Evolutionary conservation across 2,113 vertebrate species (phyloP).

Genomic region (Psephotus haematonotus): DNA sequence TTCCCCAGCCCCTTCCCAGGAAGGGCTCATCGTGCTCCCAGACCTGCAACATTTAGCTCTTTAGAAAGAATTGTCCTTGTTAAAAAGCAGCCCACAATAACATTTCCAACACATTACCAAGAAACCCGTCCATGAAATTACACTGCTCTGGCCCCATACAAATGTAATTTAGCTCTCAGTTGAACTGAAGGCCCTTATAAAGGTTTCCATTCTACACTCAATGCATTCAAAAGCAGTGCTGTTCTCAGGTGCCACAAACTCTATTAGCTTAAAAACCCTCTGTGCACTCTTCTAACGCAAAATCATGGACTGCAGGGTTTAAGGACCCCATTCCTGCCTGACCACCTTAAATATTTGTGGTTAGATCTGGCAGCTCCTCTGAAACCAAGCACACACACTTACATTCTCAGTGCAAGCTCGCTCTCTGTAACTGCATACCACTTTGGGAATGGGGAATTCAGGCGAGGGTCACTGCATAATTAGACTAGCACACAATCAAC

Average conservation of each 20-base stretch:
- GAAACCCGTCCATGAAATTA: slow-evolving; percentile 42
- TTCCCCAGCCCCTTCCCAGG: neutral
- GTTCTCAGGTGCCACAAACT: slow-evolving; percentile 61
- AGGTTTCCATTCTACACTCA: slow-evolving; percentile 47
- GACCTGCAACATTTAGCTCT: neutral
- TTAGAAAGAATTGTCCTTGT: slow-evolving; percentile 6
- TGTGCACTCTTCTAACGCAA: slow-evolving; percentile 35
- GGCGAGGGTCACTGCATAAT: slow-evolving; percentile 68
- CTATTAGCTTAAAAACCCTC: slow-evolving; percentile 46
- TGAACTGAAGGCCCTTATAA: slow-evolving; percentile 15
- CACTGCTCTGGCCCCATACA: slow-evolving; percentile 18
- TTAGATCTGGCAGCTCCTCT: slow-evolving; percentile 79
- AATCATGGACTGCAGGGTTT: slow-evolving; percentile 52
- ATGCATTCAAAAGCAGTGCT: slow-evolving; percentile 50
- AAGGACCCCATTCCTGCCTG: slow-evolving; percentile 78
- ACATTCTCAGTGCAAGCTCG: slow-evolving; percentile 69
- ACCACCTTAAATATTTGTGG: slow-evolving; percentile 94
- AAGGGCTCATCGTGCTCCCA: neutral
- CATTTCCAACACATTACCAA: slow-evolving; percentile 44
- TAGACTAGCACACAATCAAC: slow-evolving; percentile 70
- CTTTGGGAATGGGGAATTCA: slow-evolving; percentile 71
- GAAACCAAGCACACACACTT: slow-evolving; percentile 78
- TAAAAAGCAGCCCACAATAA: slow-evolving; percentile 53
- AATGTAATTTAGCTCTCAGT: neutral
- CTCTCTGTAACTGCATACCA: slow-evolving; percentile 75